A percentile compares a stretch with the other conserved stretches of the same genome.
phyloP scores from a whole-genome alignment of 2,888 invertebrate species.

The Cyrtodaria siliqua region DNA sequence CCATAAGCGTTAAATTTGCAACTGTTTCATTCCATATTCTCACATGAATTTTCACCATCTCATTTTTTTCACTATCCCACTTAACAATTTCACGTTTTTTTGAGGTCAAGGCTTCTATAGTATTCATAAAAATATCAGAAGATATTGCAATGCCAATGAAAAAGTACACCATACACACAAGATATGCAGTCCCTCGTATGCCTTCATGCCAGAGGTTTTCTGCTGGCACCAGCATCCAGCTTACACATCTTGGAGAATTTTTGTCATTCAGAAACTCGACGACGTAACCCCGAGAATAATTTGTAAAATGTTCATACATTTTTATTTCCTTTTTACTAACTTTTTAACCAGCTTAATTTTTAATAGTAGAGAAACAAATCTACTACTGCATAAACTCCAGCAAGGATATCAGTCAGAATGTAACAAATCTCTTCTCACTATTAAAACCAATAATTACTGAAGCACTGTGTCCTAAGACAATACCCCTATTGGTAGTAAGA shows the following conservation, averaged over 20 bases:
- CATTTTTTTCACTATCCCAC: conserved; percentile 80
- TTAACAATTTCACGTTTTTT: conserved; percentile 76
- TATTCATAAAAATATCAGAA: conserved; percentile 84
- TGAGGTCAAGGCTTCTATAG: conserved; percentile 83
- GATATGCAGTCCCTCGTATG: conserved; percentile 78
- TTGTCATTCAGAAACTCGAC: conserved; percentile 71
- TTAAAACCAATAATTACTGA: too few relatives aligned
- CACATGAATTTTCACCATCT: conserved; percentile 77
- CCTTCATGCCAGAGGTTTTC: conserved; percentile 82
- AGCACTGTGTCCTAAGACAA: too few relatives aligned
- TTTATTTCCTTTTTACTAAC: too few relatives aligned
- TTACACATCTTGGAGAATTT: conserved; percentile 64
- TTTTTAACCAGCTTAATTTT: too few relatives aligned
- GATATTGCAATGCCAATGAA: conserved; percentile 84
- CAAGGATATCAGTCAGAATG: too few relatives aligned
- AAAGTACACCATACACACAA: conserved; percentile 79
- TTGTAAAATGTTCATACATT: conserved; percentile 27
- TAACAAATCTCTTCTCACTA: too few relatives aligned
- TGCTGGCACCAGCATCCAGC: conserved; percentile 81
- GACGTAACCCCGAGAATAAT: conserved; percentile 75
- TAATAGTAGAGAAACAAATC: too few relatives aligned
- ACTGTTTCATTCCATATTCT: conserved; percentile 85
- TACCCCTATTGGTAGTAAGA: too few relatives aligned
- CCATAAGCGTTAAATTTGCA: conserved; percentile 84
- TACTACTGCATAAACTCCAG: too few relatives aligned